These are phyloP conservation scores for Pithys albifrons DNA, from an alignment of 2,113 vertebrate genomes.

Conservation along the genomic window DNA sequence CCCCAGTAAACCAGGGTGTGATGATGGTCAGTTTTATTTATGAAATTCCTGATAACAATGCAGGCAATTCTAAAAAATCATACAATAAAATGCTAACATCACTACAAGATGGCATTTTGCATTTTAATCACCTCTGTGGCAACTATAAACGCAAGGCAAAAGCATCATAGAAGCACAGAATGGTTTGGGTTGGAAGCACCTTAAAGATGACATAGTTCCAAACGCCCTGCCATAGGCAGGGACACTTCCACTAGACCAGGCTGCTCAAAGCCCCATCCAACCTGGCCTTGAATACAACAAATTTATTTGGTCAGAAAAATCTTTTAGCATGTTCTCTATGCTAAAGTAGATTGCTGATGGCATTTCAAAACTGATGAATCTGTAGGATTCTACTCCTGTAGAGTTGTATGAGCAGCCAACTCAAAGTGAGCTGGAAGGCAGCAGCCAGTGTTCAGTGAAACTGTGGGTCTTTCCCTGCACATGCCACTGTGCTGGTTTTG, in stretches of 20 bases:
- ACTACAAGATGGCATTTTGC: not conserved
- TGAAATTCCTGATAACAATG: not conserved
- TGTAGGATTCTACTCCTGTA: not conserved
- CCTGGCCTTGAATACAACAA: not conserved
- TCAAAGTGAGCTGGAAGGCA: not conserved
- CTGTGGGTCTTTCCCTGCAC: not conserved
- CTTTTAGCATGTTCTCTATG: not conserved
- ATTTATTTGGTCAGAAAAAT: not conserved
- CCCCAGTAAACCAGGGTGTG: not conserved
- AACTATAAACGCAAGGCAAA: not conserved
- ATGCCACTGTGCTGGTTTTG: not conserved
- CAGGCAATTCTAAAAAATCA: not conserved
- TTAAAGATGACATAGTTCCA: not conserved
- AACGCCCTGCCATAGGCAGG: not conserved
- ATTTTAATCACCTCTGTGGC: not conserved
- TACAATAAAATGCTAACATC: not conserved
- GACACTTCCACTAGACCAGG: not conserved
- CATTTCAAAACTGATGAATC: constrained; percentile 1
- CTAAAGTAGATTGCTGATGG: not conserved
- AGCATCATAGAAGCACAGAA: not conserved
- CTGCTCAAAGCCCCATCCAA: not conserved
- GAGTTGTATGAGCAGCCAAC: not conserved
- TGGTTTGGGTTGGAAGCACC: not conserved
- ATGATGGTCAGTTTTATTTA: not conserved
- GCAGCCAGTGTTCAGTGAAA: not conserved